Base-by-base conservation (phyloP, 1,140 invertebrate genomes). In the Streblospio benedicti region DNA sequence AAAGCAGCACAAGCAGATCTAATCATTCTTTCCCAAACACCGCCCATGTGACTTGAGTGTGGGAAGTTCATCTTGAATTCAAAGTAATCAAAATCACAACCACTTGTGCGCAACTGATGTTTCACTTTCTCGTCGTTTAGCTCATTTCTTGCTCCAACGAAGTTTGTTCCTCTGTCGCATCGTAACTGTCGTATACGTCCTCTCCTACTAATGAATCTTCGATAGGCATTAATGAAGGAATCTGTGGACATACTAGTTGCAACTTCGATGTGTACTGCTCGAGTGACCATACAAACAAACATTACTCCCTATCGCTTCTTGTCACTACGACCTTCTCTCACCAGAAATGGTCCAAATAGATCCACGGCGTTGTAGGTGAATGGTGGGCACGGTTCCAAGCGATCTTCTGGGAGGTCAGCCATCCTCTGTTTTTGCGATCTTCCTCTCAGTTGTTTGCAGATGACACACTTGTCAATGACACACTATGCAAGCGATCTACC, bases 311-410 rank as follows among this genome's bases (percentile, higher is more conserved):
- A 65, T 20, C 64, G 14, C 41, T 66, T 65, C 27, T 57, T 50
- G 28, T 33, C 1, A 5, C 32, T 27, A 14, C 53, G 30, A 23
- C 56, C 49, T n/a, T 51, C 47, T 20, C 38, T 66, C 14, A 66
- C 57, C 27, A 32, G 18, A 18, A 68, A 58, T 16, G 67, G 67
- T 27, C 65, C 56, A 57, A 67, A 69, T 51, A 32, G 66, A 27
- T 70, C 68, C 41, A 65, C 28, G 31, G 60, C 63, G 30, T 32
- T 61, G 55, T 50, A 33, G 6, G 56, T 61, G 56, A 69, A 70
- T 1, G 68, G 62, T 25, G 59, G 62, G 2, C 31, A 20, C 25
- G 31, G 50, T n/a, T 35, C 38, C 1, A 55, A 16, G 20, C 59
- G 18, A 16, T 60, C 59, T 23, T 45, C 43, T 6, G 45, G 45